A percentile compares a stretch with the other conserved stretches of the same genome.
Conservation (phyloP, 2,888 invertebrate genomes). For the Oligia fasciuncula region DNA sequence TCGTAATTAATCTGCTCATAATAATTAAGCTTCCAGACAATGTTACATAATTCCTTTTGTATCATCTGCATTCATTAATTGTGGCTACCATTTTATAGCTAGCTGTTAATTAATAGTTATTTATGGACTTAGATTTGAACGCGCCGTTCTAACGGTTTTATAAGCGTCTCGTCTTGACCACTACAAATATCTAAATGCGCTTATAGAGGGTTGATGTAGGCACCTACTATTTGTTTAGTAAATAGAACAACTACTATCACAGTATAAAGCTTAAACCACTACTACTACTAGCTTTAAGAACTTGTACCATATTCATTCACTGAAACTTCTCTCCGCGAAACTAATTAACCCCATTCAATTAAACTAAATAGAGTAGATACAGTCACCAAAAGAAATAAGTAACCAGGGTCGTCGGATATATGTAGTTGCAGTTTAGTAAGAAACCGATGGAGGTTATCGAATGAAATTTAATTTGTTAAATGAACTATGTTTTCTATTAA, state of each 20-base stretch:
- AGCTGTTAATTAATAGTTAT: slow-evolving; percentile 47
- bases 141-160: slow-evolving; percentile 14
- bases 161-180: slow-evolving; percentile 1
- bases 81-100: slow-evolving; percentile 53
- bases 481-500: no score
- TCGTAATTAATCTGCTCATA: slow-evolving; percentile 58
- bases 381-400: no score
- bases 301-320: neutral
- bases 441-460: no score
- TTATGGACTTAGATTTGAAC: slow-evolving; percentile 45
- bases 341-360: slow-evolving; percentile 30
- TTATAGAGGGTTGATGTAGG: neutral
- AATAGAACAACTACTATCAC: slow-evolving; percentile 15
- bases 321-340: slow-evolving; percentile 5
- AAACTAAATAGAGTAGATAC: neutral
- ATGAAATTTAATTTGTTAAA: no score
- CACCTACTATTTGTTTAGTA: slow-evolving; percentile 18
- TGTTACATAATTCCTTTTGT: slow-evolving; percentile 76
- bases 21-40: slow-evolving; percentile 80
- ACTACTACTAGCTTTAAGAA: no score
- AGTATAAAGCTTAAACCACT: no score
- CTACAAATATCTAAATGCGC: slow-evolving; percentile 11
- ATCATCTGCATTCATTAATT: slow-evolving; percentile 62
- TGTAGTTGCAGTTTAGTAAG: no score
- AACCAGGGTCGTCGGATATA: no score